Evolutionary conservation across 2,113 vertebrate species (phyloP).

Genomic region (Platycercus adscitus): DNA sequence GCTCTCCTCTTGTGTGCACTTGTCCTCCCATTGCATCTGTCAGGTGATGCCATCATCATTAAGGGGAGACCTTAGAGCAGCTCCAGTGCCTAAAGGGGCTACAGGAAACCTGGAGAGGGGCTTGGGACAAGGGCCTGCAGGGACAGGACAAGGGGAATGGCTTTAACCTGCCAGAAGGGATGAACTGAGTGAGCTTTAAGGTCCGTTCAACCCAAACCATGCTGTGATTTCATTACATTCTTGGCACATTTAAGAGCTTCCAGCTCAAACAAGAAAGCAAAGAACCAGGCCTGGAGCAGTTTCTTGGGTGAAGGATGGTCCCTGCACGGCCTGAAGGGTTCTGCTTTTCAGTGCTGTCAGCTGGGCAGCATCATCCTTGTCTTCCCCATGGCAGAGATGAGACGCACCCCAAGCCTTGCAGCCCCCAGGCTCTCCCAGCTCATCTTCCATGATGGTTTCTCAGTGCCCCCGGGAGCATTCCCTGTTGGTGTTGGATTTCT

Average conservation of each 20-base stretch:
- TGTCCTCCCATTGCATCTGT: neutral
- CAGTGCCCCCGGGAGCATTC: neutral
- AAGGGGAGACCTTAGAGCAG: neutral
- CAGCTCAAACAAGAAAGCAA: neutral
- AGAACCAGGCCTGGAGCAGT: neutral
- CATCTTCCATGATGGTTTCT: rapidly evolving
- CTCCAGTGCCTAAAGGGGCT: neutral
- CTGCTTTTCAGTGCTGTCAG: neutral
- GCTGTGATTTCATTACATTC: neutral
- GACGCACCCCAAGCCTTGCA: neutral
- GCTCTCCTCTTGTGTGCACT: neutral
- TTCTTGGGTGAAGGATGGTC: neutral
- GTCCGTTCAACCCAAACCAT: neutral
- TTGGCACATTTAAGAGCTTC: neutral
- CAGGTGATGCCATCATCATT: neutral
- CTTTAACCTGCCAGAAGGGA: neutral
- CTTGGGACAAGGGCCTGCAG: neutral
- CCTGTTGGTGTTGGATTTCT: neutral
- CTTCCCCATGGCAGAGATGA: neutral
- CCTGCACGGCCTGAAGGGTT: neutral
- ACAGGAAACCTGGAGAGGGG: neutral
- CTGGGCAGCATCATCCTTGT: neutral
- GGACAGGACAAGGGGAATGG: neutral
- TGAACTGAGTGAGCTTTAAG: neutral
- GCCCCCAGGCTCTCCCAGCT: neutral